Evolutionary conservation across 2,797 vertebrate species (phyloP).

Genomic region (Australoheros facetus): DNA sequence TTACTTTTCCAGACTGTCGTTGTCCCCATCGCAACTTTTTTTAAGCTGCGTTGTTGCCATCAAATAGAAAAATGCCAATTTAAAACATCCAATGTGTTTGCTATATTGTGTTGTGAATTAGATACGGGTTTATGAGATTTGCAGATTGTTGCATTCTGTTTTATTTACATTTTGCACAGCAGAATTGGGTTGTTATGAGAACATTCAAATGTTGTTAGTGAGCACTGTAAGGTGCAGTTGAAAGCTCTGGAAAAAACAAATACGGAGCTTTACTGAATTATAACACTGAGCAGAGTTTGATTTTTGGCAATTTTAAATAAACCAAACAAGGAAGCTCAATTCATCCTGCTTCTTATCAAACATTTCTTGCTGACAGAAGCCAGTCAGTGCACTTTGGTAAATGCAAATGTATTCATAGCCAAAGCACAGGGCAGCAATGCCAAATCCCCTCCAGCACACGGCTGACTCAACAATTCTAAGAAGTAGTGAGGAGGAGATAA

Average conservation of each 20-base stretch:
- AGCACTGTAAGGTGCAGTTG: not conserved
- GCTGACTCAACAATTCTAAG: conserved; percentile 45
- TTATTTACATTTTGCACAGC: no score
- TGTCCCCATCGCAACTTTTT: no score
- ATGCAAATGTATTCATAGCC: conserved; percentile 26
- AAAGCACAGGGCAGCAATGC: conserved; percentile 20
- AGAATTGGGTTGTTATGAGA: no score
- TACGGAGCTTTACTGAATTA: not conserved
- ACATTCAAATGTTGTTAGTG: no score
- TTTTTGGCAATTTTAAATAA: not conserved
- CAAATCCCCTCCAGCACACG: conserved; percentile 12
- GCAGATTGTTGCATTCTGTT: no score
- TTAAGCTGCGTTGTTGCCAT: no score
- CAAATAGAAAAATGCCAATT: no score
- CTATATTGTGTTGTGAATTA: no score
- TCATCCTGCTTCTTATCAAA: not conserved
- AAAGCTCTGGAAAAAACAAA: not conserved
- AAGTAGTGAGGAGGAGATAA: conserved; percentile 19
- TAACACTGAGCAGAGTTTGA: not conserved
- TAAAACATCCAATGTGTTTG: no score
- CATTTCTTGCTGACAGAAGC: not conserved
- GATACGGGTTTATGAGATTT: no score
- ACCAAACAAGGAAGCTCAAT: not conserved
- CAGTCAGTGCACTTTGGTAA: conserved; percentile 8
- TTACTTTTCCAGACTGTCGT: no score